Evolutionary conservation across 92 coral and sea anemone species (phyloP).

Genomic region (Porites rus): DNA sequence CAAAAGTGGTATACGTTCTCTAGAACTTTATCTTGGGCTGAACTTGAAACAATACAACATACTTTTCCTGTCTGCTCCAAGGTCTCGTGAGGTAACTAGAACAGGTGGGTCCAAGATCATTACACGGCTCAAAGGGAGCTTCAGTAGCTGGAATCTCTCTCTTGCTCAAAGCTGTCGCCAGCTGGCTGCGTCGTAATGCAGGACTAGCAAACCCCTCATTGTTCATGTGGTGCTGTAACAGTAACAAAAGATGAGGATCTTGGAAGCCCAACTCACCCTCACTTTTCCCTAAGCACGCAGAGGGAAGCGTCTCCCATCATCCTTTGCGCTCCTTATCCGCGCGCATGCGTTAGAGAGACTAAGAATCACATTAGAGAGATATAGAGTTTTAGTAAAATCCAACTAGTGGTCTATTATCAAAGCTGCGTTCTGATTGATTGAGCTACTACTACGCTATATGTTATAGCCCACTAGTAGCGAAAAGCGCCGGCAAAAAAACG

Average conservation of each 20-base stretch:
- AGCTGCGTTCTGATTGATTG: too few species aligned
- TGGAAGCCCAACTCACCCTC: too few species aligned
- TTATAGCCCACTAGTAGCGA: too few species aligned
- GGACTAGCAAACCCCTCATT: conserved; percentile 88
- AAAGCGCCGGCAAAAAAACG: too few species aligned
- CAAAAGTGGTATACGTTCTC: background rate
- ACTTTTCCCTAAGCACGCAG: too few species aligned
- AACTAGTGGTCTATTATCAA: too few species aligned
- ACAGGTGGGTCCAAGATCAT: conserved; percentile 74
- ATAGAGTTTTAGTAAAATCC: too few species aligned
- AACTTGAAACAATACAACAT: background rate
- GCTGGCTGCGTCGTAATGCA: conserved; percentile 89
- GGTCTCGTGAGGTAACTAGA: conserved; percentile 55
- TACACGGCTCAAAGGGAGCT: conserved; percentile 82
- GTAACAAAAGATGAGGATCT: background rate
- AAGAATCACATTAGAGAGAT: background rate
- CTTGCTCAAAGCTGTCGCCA: conserved; percentile 85
- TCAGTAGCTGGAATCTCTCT: conserved; percentile 94
- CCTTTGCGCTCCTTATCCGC: too few species aligned
- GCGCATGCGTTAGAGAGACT: too few species aligned
- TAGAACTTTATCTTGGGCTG: background rate
- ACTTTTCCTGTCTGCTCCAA: conserved; percentile 72
- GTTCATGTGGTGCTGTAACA: conserved; percentile 73
- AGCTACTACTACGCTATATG: too few species aligned
- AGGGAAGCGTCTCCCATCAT: too few species aligned